Base-by-base conservation (phyloP, 2,888 invertebrate genomes). In the Nomada flava region DNA sequence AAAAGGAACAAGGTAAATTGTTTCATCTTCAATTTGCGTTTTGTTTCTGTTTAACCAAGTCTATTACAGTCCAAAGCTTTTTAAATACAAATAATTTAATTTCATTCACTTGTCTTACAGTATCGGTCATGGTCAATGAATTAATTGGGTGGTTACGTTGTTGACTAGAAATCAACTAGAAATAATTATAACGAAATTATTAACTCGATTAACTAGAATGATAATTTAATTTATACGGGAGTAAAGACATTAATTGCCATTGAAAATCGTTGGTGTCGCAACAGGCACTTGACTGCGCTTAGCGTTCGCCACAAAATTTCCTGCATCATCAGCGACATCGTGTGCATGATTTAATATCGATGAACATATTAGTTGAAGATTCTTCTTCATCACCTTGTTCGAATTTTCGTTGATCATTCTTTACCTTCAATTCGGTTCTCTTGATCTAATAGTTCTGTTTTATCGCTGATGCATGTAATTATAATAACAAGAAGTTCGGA, bases 271-370 rank as follows among this genome's bases (percentile, higher is more conserved):
- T 44, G 23, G 44, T 62, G 44, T 53, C 26, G 44, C 29, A 53
- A 73, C n/a, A 18, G 67, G 13, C 42, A 36, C 55, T 74, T 44
- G 55, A 73, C 47, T n/a, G 53, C 53, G 15, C 62, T 68, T n/a
- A 26, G 42, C n/a, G 53, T 42, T 62, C n/a, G 23, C 60, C 29
- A 63, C 10, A 70, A 76, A 62, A 71, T 70, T 57, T 55, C 26
- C 55, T 63, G 76, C 76, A 26, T 62, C 26, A 26, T 71, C 76
- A 76, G 79, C 76, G 29, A 67, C 20, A 59, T 15, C 36, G 23
- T 18, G 67, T 13, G 53, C 76, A 70, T 67, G 18, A 67, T 79
- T 78, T 82, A 79, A 82, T 75, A 82, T 79, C 68, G 71, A 82
- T 79, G 71, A 82, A 62, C 23, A 63, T 36, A 36, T 36, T 36